These are phyloP conservation scores for Coreoperca whiteheadi DNA, from an alignment of 2,113 vertebrate genomes.

Conservation along the genomic window DNA sequence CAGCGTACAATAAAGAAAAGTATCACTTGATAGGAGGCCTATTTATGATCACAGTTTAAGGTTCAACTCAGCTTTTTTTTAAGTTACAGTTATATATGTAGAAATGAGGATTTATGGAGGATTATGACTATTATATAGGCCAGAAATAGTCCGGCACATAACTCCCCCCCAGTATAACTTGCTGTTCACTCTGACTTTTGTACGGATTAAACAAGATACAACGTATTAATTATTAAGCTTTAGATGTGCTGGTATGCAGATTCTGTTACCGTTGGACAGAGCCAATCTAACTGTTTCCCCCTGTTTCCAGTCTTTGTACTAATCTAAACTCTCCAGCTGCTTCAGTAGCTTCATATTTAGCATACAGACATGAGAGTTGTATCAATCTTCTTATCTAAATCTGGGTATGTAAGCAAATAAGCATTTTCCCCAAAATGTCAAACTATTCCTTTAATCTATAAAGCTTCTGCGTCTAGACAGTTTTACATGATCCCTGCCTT, in stretches of 20 bases:
- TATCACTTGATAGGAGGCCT: background rate
- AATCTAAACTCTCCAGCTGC: background rate
- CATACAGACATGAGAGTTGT: background rate
- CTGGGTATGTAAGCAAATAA: background rate
- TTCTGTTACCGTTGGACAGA: background rate
- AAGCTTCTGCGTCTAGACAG: background rate
- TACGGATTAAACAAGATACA: background rate
- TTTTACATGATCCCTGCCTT: constrained; percentile 5
- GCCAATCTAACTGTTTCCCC: background rate
- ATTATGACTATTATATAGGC: background rate
- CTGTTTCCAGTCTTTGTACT: background rate
- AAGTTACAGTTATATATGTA: no score
- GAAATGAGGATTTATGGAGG: no score
- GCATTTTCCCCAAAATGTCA: background rate
- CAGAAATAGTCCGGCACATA: background rate
- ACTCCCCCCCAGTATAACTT: background rate
- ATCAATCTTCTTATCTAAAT: background rate
- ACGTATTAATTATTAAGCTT: background rate
- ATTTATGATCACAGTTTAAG: no score
- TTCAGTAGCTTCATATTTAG: background rate
- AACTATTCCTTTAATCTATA: constrained; percentile 8
- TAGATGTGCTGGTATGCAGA: no score
- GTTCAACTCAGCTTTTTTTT: no score
- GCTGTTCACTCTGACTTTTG: background rate
- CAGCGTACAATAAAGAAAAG: background rate